A percentile compares a stretch with the other conserved stretches of the same genome.
These are phyloP conservation scores for Aptenodytes forsteri DNA, from an alignment of 2,113 vertebrate species.

Conservation along the genomic window DNA sequence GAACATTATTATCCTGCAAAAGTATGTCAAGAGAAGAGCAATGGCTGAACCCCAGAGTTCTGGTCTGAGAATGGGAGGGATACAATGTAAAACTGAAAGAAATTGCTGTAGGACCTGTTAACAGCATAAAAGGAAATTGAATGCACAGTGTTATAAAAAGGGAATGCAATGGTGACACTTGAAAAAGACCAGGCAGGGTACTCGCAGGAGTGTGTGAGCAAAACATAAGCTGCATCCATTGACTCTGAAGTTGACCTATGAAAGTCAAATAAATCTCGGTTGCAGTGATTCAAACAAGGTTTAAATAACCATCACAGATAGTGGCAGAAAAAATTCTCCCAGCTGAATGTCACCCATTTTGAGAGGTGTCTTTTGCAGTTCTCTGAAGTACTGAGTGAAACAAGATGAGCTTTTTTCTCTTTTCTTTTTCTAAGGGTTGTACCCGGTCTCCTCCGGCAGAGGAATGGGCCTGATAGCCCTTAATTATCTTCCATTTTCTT, in stretches of 20 bases:
- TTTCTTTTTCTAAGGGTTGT: neutral
- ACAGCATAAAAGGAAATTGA: constrained; percentile 41
- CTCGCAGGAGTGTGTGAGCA: neutral
- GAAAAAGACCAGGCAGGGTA: constrained; percentile 21
- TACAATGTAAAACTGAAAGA: constrained; percentile 26
- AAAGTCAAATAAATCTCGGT: constrained; percentile 38
- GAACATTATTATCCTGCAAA: constrained; percentile 46
- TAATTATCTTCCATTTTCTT: neutral
- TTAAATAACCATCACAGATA: constrained; percentile 30
- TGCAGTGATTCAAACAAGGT: constrained; percentile 1
- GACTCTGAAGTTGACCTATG: constrained; percentile 28
- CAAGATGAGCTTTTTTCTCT: neutral
- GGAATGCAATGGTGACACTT: constrained; percentile 39
- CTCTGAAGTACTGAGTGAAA: neutral
- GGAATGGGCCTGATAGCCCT: neutral
- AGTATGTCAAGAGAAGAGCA: constrained; percentile 53
- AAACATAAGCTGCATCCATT: constrained; percentile 47
- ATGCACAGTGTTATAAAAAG: constrained; percentile 25
- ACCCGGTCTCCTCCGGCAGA: neutral
- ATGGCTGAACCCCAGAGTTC: neutral
- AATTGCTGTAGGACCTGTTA: constrained; percentile 34
- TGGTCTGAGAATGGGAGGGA: constrained; percentile 32
- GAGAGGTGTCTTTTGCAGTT: constrained; percentile 41
- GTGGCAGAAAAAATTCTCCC: neutral
- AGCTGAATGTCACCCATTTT: neutral